Conservation (phyloP, 2,797 vertebrate species). For the Tangara arthus region DNA sequence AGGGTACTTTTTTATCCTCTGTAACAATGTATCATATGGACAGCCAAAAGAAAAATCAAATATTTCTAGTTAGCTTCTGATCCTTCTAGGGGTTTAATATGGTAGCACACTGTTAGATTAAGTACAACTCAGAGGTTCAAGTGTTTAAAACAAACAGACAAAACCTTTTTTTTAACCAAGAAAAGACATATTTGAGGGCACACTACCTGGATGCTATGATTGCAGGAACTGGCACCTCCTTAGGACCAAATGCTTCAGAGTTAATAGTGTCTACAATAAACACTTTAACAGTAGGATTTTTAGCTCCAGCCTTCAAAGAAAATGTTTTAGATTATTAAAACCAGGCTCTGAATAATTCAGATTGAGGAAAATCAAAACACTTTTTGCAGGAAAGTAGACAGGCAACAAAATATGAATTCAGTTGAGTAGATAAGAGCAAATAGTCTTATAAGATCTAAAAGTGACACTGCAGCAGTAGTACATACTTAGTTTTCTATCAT, state of each 20-base stretch:
- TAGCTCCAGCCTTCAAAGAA: conserved; percentile 85
- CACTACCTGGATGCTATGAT: conserved; percentile 83
- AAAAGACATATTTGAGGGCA: conserved; percentile 4
- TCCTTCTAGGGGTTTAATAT: neutral
- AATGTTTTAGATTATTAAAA: conserved; percentile 41
- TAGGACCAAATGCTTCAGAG: conserved; percentile 59
- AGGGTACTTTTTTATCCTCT: neutral
- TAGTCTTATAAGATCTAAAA: neutral
- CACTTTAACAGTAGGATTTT: conserved; percentile 85
- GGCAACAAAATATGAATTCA: neutral
- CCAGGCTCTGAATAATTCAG: neutral
- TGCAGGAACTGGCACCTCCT: conserved; percentile 81
- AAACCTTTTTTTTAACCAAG: neutral
- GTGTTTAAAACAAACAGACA: neutral
- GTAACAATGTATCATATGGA: neutral
- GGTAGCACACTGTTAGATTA: neutral
- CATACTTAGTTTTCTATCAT: neutral
- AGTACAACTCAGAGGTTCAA: neutral
- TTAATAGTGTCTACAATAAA: conserved; percentile 82
- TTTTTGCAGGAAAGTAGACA: neutral
- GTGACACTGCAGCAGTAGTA: neutral
- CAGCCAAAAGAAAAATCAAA: neutral
- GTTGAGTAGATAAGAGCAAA: neutral
- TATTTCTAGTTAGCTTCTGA: neutral
- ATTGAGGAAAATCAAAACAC: neutral